A percentile compares a stretch with the other conserved stretches of the same genome.
Evolutionary conservation across 2,113 vertebrate species (phyloP).

Genomic region (Addax nasomaculatus): DNA sequence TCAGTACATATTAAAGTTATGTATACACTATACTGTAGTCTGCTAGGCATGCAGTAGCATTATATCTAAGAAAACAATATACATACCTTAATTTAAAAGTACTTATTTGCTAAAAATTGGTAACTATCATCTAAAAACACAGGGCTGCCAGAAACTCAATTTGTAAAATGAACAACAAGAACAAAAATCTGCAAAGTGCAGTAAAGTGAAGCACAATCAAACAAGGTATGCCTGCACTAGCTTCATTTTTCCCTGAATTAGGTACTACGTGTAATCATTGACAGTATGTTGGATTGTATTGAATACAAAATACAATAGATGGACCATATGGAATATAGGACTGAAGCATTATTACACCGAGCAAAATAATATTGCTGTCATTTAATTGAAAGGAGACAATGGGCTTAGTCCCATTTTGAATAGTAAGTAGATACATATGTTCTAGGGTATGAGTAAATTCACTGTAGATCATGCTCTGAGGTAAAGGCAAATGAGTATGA

Average conservation of each 20-base stretch:
- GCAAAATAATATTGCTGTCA: background rate
- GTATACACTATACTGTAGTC: background rate
- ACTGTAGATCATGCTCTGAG: background rate
- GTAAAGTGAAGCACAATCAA: background rate
- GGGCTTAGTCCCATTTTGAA: background rate
- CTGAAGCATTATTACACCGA: background rate
- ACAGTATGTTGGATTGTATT: background rate
- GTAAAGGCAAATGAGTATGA: background rate
- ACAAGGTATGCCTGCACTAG: background rate
- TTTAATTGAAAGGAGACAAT: background rate
- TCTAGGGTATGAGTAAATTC: background rate
- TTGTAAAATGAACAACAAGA: background rate
- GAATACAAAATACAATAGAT: background rate
- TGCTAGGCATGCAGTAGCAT: background rate
- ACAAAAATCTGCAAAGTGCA: background rate
- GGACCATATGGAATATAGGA: background rate
- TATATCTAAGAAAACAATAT: background rate
- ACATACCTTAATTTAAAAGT: background rate
- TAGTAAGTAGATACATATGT: background rate
- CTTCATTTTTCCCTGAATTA: background rate
- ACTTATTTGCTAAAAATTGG: background rate
- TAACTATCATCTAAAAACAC: background rate
- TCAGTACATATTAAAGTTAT: background rate
- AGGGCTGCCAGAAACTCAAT: background rate
- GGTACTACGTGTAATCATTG: background rate